A percentile compares a stretch with the other conserved stretches of the same genome.
Conservation (phyloP, 2,113 vertebrate genomes). For the Perognathus longimembris region DNA sequence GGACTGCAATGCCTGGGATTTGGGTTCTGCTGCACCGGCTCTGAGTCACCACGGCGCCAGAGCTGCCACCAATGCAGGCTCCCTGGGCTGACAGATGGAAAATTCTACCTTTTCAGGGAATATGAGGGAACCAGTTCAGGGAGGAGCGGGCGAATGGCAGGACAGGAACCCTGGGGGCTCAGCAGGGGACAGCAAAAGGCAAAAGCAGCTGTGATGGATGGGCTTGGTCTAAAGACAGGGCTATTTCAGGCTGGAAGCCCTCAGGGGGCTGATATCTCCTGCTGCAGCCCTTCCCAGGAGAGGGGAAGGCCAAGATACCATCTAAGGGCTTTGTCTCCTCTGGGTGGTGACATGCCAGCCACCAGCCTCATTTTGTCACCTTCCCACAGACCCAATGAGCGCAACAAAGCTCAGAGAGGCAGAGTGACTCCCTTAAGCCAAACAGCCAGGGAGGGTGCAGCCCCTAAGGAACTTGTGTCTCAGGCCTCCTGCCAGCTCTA, state of each 20-base stretch:
- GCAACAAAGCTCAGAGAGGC: conserved; percentile 11
- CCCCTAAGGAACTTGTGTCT: neutral
- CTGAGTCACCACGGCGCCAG: accelerated
- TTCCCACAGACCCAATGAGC: neutral
- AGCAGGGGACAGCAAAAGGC: neutral
- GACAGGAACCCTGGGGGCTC: neutral
- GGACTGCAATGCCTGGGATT: no score
- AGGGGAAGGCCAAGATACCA: no score
- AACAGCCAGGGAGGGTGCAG: neutral
- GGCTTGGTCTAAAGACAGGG: conserved; percentile 18
- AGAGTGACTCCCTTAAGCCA: neutral
- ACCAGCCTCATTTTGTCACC: accelerated
- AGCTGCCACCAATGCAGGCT: neutral
- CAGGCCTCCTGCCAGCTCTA: neutral
- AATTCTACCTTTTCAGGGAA: neutral
- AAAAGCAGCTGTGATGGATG: neutral
- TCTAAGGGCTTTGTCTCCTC: neutral
- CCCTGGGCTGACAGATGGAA: neutral
- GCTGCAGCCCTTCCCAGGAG: neutral
- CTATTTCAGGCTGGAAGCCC: conserved; percentile 62
- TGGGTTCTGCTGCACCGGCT: neutral
- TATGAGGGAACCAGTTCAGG: neutral
- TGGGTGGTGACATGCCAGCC: neutral
- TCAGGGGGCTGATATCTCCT: conserved; percentile 4
- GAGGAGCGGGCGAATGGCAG: neutral